Conservation (phyloP, 2,113 vertebrate species). For the Struthidea cinerea region DNA sequence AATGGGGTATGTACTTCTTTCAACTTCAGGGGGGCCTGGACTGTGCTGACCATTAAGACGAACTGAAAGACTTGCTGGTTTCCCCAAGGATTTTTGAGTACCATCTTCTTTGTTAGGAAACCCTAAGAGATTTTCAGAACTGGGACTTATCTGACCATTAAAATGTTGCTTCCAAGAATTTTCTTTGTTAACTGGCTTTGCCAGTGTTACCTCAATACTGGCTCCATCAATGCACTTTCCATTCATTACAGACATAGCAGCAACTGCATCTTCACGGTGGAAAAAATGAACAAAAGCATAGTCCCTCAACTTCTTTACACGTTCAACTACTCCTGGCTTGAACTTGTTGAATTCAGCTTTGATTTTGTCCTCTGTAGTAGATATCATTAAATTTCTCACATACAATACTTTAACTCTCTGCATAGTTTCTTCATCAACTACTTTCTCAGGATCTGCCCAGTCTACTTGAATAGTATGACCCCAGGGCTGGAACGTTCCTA, state of each 20-base stretch:
- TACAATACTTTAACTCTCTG: constrained; percentile 89
- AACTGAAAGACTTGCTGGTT: constrained; percentile 59
- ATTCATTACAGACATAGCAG: constrained; percentile 84
- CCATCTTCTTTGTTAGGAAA: constrained; percentile 74
- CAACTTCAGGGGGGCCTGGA: constrained; percentile 68
- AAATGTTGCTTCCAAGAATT: constrained; percentile 72
- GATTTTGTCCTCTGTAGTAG: constrained; percentile 88
- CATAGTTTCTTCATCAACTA: constrained; percentile 92
- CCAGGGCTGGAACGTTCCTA: constrained; percentile 91
- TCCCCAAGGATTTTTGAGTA: constrained; percentile 59
- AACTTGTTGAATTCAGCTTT: constrained; percentile 85
- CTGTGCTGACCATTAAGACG: constrained; percentile 73
- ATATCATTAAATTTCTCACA: constrained; percentile 91
- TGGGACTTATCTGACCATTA: constrained; percentile 69
- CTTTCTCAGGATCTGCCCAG: constrained; percentile 93
- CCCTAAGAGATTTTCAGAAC: constrained; percentile 68
- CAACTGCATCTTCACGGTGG: constrained; percentile 84
- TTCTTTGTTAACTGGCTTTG: constrained; percentile 86
- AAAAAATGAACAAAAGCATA: constrained; percentile 96
- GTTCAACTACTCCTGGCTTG: constrained; percentile 87
- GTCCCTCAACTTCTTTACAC: constrained; percentile 91
- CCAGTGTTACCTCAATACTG: constrained; percentile 85
- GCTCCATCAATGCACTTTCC: constrained; percentile 87
- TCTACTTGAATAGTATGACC: constrained; percentile 89
- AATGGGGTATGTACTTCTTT: constrained; percentile 77